Conservation (phyloP, 2,888 invertebrate genomes). For the Luperina nickerlii region DNA sequence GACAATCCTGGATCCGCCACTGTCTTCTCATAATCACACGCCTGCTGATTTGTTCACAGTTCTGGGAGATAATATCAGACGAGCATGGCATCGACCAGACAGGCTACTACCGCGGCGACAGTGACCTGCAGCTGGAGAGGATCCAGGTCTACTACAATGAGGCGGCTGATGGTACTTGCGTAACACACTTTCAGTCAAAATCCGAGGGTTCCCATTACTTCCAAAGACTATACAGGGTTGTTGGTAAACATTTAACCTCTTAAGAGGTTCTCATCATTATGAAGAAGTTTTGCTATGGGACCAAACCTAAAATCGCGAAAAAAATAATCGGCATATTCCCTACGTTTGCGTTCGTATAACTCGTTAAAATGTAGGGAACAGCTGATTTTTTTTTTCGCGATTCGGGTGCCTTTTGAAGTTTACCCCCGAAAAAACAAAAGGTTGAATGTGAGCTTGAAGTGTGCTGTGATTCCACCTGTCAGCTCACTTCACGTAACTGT, state of each 20-base stretch:
- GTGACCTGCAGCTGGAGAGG: constrained; percentile 93
- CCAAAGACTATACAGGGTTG: background rate
- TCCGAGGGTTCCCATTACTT: background rate
- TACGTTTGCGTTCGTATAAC: no score
- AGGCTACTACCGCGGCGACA: constrained; percentile 92
- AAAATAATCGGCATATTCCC: no score
- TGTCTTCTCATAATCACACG: background rate
- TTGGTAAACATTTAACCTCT: no score
- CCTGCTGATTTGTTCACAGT: constrained; percentile 80
- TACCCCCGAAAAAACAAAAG: no score
- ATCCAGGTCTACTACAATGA: constrained; percentile 95
- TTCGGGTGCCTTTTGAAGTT: no score
- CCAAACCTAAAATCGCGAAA: no score
- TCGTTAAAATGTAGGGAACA: no score
- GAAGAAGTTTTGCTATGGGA: no score
- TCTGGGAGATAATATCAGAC: constrained; percentile 94
- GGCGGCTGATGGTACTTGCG: constrained; percentile 85
- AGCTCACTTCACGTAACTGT: background rate
- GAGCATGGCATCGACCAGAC: constrained; percentile 93
- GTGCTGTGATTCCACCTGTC: background rate
- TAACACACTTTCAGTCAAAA: background rate
- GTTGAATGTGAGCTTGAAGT: background rate
- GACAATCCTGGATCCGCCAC: no score
- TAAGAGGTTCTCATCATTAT: no score
- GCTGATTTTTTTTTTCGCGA: no score